Conservation (phyloP, 2,797 vertebrate species). For the Apodemus agrarius region DNA sequence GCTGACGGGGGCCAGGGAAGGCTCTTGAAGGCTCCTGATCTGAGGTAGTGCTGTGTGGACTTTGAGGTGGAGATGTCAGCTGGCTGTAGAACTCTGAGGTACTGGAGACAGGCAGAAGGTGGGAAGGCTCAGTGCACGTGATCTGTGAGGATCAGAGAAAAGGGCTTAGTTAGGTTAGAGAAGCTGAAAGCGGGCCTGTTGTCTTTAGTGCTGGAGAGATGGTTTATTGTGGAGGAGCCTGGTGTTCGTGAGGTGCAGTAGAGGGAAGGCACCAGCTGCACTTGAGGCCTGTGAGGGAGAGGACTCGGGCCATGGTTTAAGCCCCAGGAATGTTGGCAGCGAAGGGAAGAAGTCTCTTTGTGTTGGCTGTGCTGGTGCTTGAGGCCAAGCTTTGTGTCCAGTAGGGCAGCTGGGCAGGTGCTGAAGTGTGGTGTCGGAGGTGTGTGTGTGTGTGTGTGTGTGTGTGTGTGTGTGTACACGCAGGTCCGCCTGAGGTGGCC, state of each 20-base stretch:
- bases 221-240: background rate
- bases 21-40: background rate
- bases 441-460: background rate
- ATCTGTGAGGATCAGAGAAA: background rate
- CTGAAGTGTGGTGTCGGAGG: background rate
- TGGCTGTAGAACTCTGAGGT: background rate
- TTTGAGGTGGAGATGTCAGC: background rate
- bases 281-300: background rate
- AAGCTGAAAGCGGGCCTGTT: background rate
- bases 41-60: background rate
- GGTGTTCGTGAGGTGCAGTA: background rate
- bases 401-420: background rate
- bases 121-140: background rate
- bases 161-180: background rate
- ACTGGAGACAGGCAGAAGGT: background rate
- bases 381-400: background rate
- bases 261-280: background rate
- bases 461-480: background rate
- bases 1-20: background rate
- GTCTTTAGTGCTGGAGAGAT: background rate
- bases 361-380: background rate
- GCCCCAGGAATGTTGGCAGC: background rate
- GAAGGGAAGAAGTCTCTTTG: background rate
- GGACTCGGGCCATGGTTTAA: background rate
- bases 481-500: background rate